A percentile compares a stretch with the other conserved stretches of the same genome.
Evolutionary conservation across 2,797 vertebrate genomes (phyloP).

Genomic region (Diplodus puntazzo): DNA sequence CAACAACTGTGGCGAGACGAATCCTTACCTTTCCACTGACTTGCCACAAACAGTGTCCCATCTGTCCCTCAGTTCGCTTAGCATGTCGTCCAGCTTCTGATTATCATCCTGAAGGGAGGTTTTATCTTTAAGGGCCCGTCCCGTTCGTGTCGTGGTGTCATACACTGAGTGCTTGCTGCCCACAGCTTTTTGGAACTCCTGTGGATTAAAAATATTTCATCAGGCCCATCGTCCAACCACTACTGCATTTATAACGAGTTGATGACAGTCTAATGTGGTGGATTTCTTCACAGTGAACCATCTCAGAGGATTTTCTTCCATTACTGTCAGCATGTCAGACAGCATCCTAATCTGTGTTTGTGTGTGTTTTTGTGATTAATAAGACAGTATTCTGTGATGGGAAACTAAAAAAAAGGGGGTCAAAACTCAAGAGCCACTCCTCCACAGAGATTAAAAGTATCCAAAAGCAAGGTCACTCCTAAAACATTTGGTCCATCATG

Average conservation of each 20-base stretch:
- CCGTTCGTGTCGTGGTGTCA: slow-evolving; percentile 94
- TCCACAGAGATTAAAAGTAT: slow-evolving; percentile 79
- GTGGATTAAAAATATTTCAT: slow-evolving; percentile 23
- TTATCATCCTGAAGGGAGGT: slow-evolving; percentile 93
- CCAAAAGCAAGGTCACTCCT: slow-evolving; percentile 66
- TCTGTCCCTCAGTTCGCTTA: slow-evolving; percentile 97
- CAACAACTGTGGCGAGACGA: neutral
- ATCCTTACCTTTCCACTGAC: slow-evolving; percentile 94
- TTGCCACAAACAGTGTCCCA: slow-evolving; percentile 99
- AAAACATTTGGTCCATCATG: slow-evolving; percentile 72
- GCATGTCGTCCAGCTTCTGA: slow-evolving; percentile 96
- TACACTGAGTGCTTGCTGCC: slow-evolving; percentile 98
- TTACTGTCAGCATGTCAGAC: slow-evolving; percentile 37
- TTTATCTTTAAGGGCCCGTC: slow-evolving; percentile 96
- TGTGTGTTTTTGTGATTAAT: slow-evolving; percentile 55
- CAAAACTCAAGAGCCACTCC: slow-evolving; percentile 70
- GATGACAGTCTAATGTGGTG: neutral
- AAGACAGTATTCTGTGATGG: slow-evolving; percentile 16
- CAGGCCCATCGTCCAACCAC: neutral
- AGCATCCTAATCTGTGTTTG: slow-evolving; percentile 47
- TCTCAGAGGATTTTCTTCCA: slow-evolving; percentile 34
- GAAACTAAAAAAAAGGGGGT: slow-evolving; percentile 60
- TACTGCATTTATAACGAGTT: neutral
- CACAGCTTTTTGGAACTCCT: slow-evolving; percentile 98
- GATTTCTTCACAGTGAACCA: slow-evolving; percentile 21